Percentiles rank a stretch among this genome's conserved stretches.
These are phyloP conservation scores for Oncopodura yosiiana DNA, from an alignment of 1,140 invertebrate genomes.

Conservation along the genomic window DNA sequence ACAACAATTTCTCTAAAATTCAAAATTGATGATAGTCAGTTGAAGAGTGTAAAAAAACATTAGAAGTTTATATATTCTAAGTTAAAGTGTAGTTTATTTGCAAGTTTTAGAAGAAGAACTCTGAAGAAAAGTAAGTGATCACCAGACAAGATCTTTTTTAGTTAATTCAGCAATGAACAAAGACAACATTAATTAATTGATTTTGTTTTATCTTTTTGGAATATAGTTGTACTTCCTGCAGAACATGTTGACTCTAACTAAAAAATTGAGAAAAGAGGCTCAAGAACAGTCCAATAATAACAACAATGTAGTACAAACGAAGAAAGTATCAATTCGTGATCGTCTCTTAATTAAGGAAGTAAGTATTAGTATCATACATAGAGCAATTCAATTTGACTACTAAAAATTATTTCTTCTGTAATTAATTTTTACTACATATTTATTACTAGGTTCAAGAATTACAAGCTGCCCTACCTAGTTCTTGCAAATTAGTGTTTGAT, in stretches of 20 bases:
- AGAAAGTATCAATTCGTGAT: slow-evolving; percentile 70
- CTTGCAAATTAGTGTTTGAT: slow-evolving; percentile 67
- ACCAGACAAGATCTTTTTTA: neutral
- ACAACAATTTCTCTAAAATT: too few relatives aligned
- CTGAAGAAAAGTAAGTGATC: too few relatives aligned
- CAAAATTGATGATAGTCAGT: too few relatives aligned
- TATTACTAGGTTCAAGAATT: slow-evolving; percentile 73
- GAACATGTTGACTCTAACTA: slow-evolving; percentile 67
- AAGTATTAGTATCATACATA: slow-evolving; percentile 23
- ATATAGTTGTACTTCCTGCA: neutral
- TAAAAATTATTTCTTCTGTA: slow-evolving; percentile 9
- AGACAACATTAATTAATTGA: slow-evolving; percentile 3
- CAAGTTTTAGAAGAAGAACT: too few relatives aligned
- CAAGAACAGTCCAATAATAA: slow-evolving; percentile 37
- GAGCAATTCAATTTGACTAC: too few relatives aligned
- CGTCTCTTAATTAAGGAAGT: slow-evolving; percentile 73
- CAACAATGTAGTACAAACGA: slow-evolving; percentile 39
- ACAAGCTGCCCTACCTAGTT: slow-evolving; percentile 68
- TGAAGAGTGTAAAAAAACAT: too few relatives aligned
- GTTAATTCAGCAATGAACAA: neutral
- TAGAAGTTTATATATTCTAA: too few relatives aligned
- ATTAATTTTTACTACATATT: slow-evolving; percentile 27
- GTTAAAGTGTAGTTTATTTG: too few relatives aligned
- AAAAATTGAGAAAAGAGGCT: slow-evolving; percentile 61
- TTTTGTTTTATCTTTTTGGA: neutral